These are phyloP conservation scores for Sebastolobus alascanus DNA, from an alignment of 2,797 vertebrate species.

Conservation along the genomic window DNA sequence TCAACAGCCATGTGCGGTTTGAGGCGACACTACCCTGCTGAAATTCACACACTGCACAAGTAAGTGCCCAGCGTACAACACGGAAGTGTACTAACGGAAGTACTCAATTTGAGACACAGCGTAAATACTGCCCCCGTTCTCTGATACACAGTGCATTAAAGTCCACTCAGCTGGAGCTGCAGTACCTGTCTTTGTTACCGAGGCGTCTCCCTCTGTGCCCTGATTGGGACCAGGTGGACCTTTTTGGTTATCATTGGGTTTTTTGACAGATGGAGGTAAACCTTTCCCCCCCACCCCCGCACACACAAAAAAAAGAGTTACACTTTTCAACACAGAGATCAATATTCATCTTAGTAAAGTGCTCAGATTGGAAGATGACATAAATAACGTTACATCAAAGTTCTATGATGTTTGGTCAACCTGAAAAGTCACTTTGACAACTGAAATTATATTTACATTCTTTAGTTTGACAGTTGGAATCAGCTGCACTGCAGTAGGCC, in stretches of 20 bases:
- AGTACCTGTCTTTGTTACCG: slow-evolving; percentile 68
- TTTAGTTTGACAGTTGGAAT: neutral
- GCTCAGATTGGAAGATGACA: neutral
- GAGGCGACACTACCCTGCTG: too few species aligned
- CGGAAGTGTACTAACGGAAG: too few species aligned
- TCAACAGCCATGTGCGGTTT: accelerated
- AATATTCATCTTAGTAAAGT: neutral
- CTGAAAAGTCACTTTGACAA: slow-evolving; percentile 1
- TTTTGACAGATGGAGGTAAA: slow-evolving; percentile 79
- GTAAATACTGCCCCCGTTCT: neutral
- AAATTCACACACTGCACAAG: too few species aligned
- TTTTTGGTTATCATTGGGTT: slow-evolving; percentile 64
- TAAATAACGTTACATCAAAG: neutral
- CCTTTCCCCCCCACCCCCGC: slow-evolving; percentile 75
- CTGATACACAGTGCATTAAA: slow-evolving; percentile 17
- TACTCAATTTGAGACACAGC: accelerated
- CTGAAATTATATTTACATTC: neutral
- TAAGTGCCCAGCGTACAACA: too few species aligned
- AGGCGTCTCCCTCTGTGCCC: slow-evolving; percentile 50
- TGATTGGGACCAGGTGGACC: slow-evolving; percentile 40
- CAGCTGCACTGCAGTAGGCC: neutral
- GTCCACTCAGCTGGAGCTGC: slow-evolving; percentile 21
- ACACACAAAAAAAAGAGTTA: slow-evolving; percentile 31
- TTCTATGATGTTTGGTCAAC: neutral
- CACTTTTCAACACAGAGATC: slow-evolving; percentile 12